A percentile compares a stretch with the other conserved stretches of the same genome.
These are phyloP conservation scores for Agrotis clavis DNA, from an alignment of 2,888 invertebrate genomes.

Conservation along the genomic window DNA sequence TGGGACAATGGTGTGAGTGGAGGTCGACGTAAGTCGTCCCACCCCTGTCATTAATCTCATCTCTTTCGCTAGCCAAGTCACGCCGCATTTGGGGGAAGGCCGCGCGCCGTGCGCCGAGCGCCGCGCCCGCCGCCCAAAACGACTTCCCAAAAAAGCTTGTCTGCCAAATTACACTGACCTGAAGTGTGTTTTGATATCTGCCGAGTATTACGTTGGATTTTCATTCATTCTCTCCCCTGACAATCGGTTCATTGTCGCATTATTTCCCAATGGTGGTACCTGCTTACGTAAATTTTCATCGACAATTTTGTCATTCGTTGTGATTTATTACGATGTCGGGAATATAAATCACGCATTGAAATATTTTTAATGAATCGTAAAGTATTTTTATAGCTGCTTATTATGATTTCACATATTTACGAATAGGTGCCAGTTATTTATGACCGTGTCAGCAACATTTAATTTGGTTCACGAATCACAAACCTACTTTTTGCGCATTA, in stretches of 20 bases:
- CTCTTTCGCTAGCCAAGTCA: conserved; percentile 84
- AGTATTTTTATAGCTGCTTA: conserved; percentile 52
- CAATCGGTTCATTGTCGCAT: conserved; percentile 63
- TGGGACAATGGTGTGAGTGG: conserved; percentile 73
- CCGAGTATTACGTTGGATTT: conserved; percentile 60
- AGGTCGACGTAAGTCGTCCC: conserved; percentile 71
- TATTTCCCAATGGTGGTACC: conserved; percentile 57
- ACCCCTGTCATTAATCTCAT: conserved; percentile 89
- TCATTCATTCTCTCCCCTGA: conserved; percentile 62
- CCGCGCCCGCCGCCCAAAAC: conserved; percentile 71
- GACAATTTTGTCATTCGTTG: conserved; percentile 45
- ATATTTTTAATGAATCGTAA: conserved; percentile 45
- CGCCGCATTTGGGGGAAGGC: conserved; percentile 73
- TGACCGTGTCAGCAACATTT: conserved; percentile 25
- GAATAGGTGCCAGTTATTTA: conserved; percentile 35
- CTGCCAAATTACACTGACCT: conserved; percentile 76
- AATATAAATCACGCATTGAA: conserved; percentile 52
- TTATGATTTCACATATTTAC: conserved; percentile 41
- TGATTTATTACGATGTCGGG: conserved; percentile 55
- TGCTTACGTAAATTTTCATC: conserved; percentile 64
- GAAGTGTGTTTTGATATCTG: conserved; percentile 67
- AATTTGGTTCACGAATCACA: conserved; percentile 18
- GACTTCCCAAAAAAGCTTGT: conserved; percentile 76
- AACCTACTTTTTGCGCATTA: conserved; percentile 23
- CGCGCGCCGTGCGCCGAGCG: conserved; percentile 67